Conservation (phyloP, 2,797 vertebrate genomes). For the Myotis vivesi region DNA sequence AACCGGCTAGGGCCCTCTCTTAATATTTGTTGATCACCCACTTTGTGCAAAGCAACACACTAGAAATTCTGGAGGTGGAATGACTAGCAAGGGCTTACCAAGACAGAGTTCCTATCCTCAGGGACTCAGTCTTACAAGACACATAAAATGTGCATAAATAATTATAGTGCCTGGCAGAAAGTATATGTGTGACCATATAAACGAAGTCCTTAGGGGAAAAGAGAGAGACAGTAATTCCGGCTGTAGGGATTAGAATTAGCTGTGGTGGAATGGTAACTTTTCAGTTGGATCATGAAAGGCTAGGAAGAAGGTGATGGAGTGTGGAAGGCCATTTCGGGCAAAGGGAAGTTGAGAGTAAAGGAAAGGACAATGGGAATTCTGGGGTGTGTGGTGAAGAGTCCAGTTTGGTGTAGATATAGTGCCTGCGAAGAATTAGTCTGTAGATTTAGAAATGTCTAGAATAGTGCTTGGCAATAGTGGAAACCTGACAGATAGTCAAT, state of each 20-base stretch:
- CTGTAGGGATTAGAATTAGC: neutral
- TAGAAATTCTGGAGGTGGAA: neutral
- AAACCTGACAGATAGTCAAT: neutral
- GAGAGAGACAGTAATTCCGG: neutral
- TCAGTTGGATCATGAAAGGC: neutral
- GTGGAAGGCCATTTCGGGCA: neutral
- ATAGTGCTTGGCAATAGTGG: neutral
- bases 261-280: neutral
- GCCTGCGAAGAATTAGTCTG: neutral
- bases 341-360: neutral
- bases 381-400: neutral
- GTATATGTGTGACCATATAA: neutral
- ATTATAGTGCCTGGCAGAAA: neutral
- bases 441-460: neutral
- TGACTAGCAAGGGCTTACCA: neutral
- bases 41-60: neutral
- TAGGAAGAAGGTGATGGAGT: neutral
- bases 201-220: neutral
- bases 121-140: neutral
- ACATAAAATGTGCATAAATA: neutral
- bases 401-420: neutral
- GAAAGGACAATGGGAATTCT: neutral
- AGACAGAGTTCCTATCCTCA: neutral
- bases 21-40: neutral
- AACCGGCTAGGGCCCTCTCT: neutral